Conservation (phyloP, 2,797 vertebrate genomes). For the Lates japonicus region DNA sequence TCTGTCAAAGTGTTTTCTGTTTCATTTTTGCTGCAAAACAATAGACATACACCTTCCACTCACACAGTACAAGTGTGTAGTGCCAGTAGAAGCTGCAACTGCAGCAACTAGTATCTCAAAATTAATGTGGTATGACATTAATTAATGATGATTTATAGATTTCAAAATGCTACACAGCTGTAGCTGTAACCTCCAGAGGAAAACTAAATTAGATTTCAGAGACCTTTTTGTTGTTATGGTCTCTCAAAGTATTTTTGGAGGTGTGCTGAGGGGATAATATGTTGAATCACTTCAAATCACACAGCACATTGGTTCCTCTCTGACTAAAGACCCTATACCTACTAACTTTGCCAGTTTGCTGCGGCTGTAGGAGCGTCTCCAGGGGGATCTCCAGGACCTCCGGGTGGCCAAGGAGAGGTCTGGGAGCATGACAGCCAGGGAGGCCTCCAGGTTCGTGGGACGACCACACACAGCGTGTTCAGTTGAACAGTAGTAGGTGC, state of each 20-base stretch:
- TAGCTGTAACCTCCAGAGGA: not conserved
- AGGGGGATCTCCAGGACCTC: constrained; percentile 90
- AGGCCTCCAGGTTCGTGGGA: constrained; percentile 87
- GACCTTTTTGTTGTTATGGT: not conserved
- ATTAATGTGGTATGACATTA: not conserved
- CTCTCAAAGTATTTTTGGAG: not conserved
- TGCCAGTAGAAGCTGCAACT: not conserved
- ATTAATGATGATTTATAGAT: not conserved
- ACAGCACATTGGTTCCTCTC: not conserved
- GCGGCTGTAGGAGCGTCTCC: constrained; percentile 93
- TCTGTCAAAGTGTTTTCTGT: not conserved
- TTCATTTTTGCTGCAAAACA: not conserved
- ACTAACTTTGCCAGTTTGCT: constrained; percentile 90
- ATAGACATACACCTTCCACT: not conserved
- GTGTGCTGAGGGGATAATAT: not conserved
- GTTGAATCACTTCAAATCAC: not conserved
- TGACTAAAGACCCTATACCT: constrained; percentile 36
- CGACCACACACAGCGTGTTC: constrained; percentile 91
- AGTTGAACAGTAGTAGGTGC: constrained; percentile 92
- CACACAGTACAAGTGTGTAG: not conserved
- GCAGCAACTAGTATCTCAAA: not conserved
- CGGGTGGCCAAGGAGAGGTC: constrained; percentile 86
- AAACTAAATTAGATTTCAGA: not conserved
- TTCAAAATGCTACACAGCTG: not conserved
- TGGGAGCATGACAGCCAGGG: constrained; percentile 89